Conservation (phyloP, 2,113 vertebrate genomes). For the Syngnathoides biaculeatus region DNA sequence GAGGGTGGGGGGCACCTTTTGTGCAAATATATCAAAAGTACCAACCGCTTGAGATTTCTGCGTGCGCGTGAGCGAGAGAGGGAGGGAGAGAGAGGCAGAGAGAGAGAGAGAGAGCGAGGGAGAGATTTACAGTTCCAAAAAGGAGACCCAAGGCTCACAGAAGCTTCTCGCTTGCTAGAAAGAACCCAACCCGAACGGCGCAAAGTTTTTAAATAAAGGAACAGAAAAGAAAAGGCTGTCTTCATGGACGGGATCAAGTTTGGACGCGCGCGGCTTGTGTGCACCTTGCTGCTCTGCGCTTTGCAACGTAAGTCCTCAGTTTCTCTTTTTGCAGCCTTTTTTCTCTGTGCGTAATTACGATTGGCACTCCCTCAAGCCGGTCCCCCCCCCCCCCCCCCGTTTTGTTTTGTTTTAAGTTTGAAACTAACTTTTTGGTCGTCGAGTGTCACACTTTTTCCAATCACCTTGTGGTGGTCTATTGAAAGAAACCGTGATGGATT, state of each 20-base stretch:
- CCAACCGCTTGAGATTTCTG: conserved; percentile 76
- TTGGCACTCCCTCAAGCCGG: background rate
- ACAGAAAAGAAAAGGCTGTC: conserved; percentile 1
- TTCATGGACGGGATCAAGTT: conserved; percentile 67
- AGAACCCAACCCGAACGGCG: conserved; percentile 5
- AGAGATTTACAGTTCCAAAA: conserved; percentile 33
- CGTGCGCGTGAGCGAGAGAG: conserved; percentile 35
- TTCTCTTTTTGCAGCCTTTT: background rate
- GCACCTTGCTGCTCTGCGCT: conserved; percentile 65
- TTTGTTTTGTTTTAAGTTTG: too few species aligned
- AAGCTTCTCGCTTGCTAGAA: conserved; percentile 7
- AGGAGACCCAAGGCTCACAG: conserved; percentile 44
- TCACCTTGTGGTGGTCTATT: background rate
- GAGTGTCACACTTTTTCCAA: background rate
- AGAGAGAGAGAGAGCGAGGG: conserved; percentile 17
- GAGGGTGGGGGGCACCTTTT: conserved; percentile 73
- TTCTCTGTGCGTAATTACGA: conserved; percentile 11
- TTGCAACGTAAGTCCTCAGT: conserved; percentile 62
- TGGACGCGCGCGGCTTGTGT: conserved; percentile 57
- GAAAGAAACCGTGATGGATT: background rate
- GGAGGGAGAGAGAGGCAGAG: conserved; percentile 29
- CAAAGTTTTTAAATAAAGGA: conserved; percentile 17
- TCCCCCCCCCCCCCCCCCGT: too few species aligned
- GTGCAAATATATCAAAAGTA: conserved; percentile 78
- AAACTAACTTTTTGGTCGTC: background rate